A percentile compares a stretch with the other conserved stretches of the same genome.
These are phyloP conservation scores for Polyommatus iphigenia DNA, from an alignment of 2,888 invertebrate genomes.

Conservation along the genomic window DNA sequence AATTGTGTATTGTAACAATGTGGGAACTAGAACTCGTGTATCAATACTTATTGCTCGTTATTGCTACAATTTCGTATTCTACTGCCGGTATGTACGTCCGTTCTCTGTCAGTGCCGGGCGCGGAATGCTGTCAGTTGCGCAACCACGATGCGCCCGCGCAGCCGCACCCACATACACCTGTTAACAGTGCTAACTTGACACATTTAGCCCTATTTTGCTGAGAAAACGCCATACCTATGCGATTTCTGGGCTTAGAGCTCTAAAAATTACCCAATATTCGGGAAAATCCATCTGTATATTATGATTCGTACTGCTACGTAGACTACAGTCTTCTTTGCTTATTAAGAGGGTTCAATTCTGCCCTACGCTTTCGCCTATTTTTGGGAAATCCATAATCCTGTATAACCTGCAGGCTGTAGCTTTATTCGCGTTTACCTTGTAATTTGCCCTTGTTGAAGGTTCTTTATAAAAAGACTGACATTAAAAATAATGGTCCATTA, in stretches of 20 bases:
- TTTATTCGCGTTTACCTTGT: background rate
- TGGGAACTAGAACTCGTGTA: background rate
- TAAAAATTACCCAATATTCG: too few relatives aligned
- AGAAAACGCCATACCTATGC: background rate
- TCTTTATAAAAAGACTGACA: constrained; percentile 3
- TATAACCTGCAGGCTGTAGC: too few relatives aligned
- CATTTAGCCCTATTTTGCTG: background rate
- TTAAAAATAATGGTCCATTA: constrained; percentile 9
- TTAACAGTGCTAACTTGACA: background rate
- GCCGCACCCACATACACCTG: constrained; percentile 14
- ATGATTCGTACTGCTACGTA: too few relatives aligned
- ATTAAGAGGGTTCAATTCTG: too few relatives aligned
- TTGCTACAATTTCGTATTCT: background rate
- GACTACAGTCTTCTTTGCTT: too few relatives aligned
- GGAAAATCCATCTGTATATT: too few relatives aligned
- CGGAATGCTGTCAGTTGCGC: constrained; percentile 13
- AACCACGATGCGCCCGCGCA: constrained; percentile 15
- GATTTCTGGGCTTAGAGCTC: too few relatives aligned
- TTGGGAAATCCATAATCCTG: too few relatives aligned
- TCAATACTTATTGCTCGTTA: background rate
- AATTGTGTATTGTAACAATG: constrained; percentile 5
- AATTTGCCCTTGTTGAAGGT: background rate
- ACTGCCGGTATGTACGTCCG: background rate
- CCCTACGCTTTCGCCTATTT: too few relatives aligned
- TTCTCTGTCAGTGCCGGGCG: background rate